Base-by-base conservation (phyloP, 2,113 vertebrate genomes). In the Bubo blakistoni region DNA sequence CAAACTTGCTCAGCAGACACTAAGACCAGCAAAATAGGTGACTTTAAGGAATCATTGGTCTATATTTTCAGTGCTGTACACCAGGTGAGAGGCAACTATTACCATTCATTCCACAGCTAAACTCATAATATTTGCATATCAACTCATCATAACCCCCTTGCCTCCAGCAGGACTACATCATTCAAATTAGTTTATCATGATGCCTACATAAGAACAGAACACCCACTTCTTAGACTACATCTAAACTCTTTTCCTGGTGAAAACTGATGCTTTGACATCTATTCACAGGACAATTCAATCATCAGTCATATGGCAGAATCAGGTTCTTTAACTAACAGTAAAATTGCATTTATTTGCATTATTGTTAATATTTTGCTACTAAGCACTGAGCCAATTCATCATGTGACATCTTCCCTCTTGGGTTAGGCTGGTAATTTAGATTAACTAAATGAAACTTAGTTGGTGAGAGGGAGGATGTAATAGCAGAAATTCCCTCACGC, bases 211-310 rank as follows among this genome's bases (percentile, higher is more conserved):
- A 27, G 10, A 81, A 51, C 3, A 81, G 26, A 70, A 36, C 11
- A 34, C 1, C 4, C 4, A 15, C 12, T 42, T 36, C 1, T 2
- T 55, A 62, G 25, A 32, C 22, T 38, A 5, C 15, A 7, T 30
- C 13, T 70, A 36, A 70, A n/a, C 11, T 36, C 8, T 63, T 76
- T 72, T 69, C 19, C 20, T 69, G 27, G 10, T 8, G 5, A 76
- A 80, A 73, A 61, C 13, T 25, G 10, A 11, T 52, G 17, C 6
- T 72, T 27, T 84, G 34, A 42, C 32, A 38, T 67, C 34, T 24
- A 71, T 29, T 27, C 44, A 69, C 13, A 77, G 5, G 7, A 54
- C 1, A 6, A 63, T 46, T 77, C 26, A 52, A 74, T 4, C 19
- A 29, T 21, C 27, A 69, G 27, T 24, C 3, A 21, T 3, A 40